phyloP scores from a whole-genome alignment of 2,888 invertebrate genomes.

The Amphipoea lucens region DNA sequence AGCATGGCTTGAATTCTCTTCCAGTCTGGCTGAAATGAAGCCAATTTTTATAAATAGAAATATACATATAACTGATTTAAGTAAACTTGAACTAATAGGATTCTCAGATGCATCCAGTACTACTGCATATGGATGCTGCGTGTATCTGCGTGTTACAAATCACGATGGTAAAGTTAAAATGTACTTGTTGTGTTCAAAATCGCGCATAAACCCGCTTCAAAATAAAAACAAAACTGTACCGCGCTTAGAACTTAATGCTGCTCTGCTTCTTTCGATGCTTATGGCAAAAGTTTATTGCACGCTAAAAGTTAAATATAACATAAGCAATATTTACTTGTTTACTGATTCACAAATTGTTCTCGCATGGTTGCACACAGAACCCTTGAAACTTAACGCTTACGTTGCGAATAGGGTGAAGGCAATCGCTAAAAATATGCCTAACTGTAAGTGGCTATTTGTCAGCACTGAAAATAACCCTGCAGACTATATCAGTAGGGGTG shows the following conservation, averaged over 20 bases:
- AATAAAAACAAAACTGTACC: slow-evolving; percentile 12
- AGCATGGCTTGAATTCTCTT: too few relatives aligned
- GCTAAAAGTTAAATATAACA: not conserved
- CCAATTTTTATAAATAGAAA: not conserved
- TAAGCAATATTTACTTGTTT: not conserved
- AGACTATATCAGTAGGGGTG: slow-evolving; percentile 3
- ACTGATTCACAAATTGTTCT: slow-evolving; percentile 2
- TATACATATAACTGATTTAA: not conserved
- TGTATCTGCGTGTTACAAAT: slow-evolving; percentile 1
- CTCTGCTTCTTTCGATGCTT: not conserved
- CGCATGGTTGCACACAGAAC: slow-evolving; percentile 1
- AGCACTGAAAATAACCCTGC: slow-evolving; percentile 7
- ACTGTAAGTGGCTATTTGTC: not conserved
- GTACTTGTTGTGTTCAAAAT: slow-evolving; percentile 2
- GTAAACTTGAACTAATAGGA: not conserved
- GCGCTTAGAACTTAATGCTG: slow-evolving; percentile 5
- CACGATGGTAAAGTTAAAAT: not conserved
- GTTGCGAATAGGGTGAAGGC: not conserved
- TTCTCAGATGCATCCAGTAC: slow-evolving; percentile 15
- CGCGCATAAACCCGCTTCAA: slow-evolving; percentile 1
- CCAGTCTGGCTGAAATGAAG: not conserved
- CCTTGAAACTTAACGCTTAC: not conserved
- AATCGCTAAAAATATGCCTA: not conserved
- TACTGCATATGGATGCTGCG: slow-evolving; percentile 11
- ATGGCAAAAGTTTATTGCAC: not conserved